phyloP scores from a whole-genome alignment of 2,888 invertebrate genomes.

The Caenorhabditis sp. region DNA sequence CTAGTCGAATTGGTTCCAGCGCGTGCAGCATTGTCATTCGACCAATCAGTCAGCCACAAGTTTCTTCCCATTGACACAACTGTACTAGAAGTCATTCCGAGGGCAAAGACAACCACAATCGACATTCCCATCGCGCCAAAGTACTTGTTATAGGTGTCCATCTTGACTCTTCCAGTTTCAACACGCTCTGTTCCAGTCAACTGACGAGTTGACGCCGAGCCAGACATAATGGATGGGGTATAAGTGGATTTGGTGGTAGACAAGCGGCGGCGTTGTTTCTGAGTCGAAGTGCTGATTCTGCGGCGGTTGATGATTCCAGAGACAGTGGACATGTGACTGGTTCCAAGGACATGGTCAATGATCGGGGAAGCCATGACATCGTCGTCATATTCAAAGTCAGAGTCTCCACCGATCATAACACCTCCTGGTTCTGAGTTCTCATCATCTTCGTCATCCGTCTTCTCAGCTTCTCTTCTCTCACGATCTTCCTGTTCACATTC shows the following conservation, averaged over 20 bases:
- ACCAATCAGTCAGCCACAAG: constrained; percentile 82
- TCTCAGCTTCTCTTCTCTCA: constrained; percentile 62
- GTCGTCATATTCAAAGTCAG: constrained; percentile 76
- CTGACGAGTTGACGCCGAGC: constrained; percentile 62
- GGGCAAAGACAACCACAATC: constrained; percentile 73
- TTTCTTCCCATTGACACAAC: constrained; percentile 80
- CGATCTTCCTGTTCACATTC: constrained; percentile 78
- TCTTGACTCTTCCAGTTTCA: constrained; percentile 81
- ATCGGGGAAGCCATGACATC: constrained; percentile 69
- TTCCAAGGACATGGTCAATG: constrained; percentile 77
- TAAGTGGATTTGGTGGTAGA: constrained; percentile 59
- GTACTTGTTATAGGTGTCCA: constrained; percentile 77
- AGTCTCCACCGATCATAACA: constrained; percentile 64
- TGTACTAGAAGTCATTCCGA: constrained; percentile 78
- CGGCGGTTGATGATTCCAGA: constrained; percentile 77
- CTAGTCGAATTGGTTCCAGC: constrained; percentile 56
- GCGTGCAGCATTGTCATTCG: constrained; percentile 77
- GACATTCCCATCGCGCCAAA: constrained; percentile 80
- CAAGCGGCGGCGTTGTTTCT: constrained; percentile 66
- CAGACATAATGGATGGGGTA: constrained; percentile 50
- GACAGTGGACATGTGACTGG: constrained; percentile 81
- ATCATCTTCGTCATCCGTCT: constrained; percentile 65
- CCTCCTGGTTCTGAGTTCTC: constrained; percentile 69
- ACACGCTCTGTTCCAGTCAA: constrained; percentile 78
- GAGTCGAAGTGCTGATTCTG: constrained; percentile 60